Base-by-base conservation (phyloP, 2,113 vertebrate genomes). In the Triplophysa tibetana region DNA sequence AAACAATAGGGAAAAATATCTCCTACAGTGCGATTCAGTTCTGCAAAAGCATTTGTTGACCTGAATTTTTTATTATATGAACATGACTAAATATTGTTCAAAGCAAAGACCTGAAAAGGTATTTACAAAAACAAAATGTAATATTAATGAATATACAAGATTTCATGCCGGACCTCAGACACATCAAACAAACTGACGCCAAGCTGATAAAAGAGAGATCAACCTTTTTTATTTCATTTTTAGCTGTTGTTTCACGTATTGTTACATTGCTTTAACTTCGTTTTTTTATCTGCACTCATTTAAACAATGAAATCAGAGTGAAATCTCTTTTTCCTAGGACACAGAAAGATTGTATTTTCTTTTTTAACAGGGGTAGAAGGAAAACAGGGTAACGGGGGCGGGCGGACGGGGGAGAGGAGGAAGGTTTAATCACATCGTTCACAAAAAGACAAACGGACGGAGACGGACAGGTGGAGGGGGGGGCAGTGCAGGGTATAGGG, bases 301-400 rank as follows among this genome's bases (percentile, higher is more conserved):
- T 83, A 88, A 88, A 86, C 85, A 83, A 91, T 90, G 89, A 92
- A 92, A 91, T 84, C 50, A 77, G 86, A 91, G 88, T 87, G 90
- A 93, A 90, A 87, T 90, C 88, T 92, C 89, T 92, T 91, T 93
- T 92, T 91, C 90, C 86, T 85, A 89, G 88, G 87, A 92, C 90
- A 92, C 91, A 91, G 87, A 92, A 87, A 90, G 86, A 89, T 85
- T 88, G 85, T 80, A 81, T 80, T 69, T 74, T 75, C 73, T 80
- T 86, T 83, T 79, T 82, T 62, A 78, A 85, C 78, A 65, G 75
- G 82, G 77, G 10, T 58, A 23, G n/a, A 26, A 38, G 63, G 33
- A 38, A 26, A 69, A 29, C 21, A 41, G 45, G 64, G 19, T 29
- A 1, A 9, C 43, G 73, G 26, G 26, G 1, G 50, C 13, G 66